phyloP scores from a whole-genome alignment of 2,797 vertebrate species.

The Epinephelus malabaricus region DNA sequence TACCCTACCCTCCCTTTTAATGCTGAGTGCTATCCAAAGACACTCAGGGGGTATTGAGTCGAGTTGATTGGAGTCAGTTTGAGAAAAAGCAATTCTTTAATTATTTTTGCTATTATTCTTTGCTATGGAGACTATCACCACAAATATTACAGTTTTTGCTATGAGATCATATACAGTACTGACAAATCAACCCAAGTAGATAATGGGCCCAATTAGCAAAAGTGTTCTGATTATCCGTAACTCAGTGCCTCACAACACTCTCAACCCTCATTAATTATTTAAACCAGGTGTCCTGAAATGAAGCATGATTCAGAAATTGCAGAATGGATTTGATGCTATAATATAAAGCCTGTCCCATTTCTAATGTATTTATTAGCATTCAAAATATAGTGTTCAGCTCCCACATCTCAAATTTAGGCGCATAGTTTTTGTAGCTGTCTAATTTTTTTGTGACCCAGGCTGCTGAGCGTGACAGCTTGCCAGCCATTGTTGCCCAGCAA shows the following conservation, averaged over 20 bases:
- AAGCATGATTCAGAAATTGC: constrained; percentile 2
- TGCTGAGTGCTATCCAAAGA: constrained; percentile 12
- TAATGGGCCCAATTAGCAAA: constrained; percentile 6
- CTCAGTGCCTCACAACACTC: not conserved
- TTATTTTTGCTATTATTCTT: too few species aligned
- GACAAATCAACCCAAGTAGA: not conserved
- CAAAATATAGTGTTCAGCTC: not conserved
- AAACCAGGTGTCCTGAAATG: not conserved
- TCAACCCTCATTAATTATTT: not conserved
- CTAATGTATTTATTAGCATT: not conserved
- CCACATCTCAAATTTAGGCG: not conserved
- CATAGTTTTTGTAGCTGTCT: not conserved
- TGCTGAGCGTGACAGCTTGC: not conserved
- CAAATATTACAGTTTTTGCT: not conserved
- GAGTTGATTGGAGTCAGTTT: not conserved
- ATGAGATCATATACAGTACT: not conserved
- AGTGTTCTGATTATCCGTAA: constrained; percentile 5
- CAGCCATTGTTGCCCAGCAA: constrained; percentile 9
- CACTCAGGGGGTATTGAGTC: not conserved
- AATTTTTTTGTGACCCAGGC: not conserved
- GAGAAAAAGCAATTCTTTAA: not conserved
- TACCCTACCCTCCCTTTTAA: not conserved
- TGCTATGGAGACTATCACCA: not conserved
- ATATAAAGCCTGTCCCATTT: not conserved
- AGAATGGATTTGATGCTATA: not conserved